phyloP scores from a whole-genome alignment of 2,888 invertebrate species.

The Athalia cordata region DNA sequence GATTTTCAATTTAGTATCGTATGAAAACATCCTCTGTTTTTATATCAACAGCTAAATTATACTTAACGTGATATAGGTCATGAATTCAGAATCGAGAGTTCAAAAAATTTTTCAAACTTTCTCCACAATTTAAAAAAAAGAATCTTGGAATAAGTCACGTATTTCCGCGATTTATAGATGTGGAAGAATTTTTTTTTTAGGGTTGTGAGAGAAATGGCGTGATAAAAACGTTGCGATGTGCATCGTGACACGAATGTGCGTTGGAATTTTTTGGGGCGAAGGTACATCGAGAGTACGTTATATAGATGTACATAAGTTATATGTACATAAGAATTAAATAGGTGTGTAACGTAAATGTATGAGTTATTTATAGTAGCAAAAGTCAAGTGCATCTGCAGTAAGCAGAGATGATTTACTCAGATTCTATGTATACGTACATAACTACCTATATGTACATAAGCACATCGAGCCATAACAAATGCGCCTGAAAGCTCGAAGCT shows the following conservation, averaged over 20 bases:
- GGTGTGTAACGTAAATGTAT: background rate
- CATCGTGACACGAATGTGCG: slow-evolving; percentile 34
- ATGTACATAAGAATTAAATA: background rate
- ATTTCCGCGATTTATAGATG: too few relatives aligned
- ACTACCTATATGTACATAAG: background rate
- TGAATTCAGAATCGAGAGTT: too few relatives aligned
- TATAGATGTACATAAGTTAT: background rate
- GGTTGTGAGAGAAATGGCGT: slow-evolving; percentile 18
- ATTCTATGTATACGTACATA: slow-evolving; percentile 6
- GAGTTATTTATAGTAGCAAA: slow-evolving; percentile 40
- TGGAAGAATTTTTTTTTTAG: background rate
- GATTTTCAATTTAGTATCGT: too few relatives aligned
- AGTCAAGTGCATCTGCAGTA: slow-evolving; percentile 41
- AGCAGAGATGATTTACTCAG: slow-evolving; percentile 40
- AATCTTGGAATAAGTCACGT: too few relatives aligned
- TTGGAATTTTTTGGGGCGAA: slow-evolving; percentile 11
- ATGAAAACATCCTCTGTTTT: too few relatives aligned
- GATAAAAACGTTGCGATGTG: slow-evolving; percentile 29
- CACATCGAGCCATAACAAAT: slow-evolving; percentile 38
- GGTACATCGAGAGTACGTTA: too few relatives aligned
- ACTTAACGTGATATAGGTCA: too few relatives aligned
- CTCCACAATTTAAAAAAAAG: too few relatives aligned
- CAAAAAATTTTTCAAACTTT: too few relatives aligned
- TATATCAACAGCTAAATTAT: too few relatives aligned
- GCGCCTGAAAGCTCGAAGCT: background rate